phyloP scores from a whole-genome alignment of 2,113 vertebrate species.

The Daboia siamensis region DNA sequence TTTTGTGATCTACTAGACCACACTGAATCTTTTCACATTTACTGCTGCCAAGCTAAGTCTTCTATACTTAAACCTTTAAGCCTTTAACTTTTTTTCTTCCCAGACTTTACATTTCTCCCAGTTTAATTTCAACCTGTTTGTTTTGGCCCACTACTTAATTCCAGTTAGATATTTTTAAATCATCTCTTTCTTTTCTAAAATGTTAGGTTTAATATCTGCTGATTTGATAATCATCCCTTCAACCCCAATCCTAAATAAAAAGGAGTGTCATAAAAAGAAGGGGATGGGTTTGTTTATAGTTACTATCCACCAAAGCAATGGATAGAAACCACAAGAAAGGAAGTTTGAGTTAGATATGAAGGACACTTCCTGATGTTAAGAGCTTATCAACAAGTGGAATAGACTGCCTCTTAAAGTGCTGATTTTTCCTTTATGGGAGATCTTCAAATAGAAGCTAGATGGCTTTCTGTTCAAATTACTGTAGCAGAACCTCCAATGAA shows the following conservation, averaged over 20 bases:
- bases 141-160: neutral
- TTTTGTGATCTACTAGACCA: neutral
- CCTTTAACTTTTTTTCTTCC: neutral
- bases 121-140: neutral
- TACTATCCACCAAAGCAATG: neutral
- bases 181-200: neutral
- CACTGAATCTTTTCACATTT: neutral
- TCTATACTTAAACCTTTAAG: neutral
- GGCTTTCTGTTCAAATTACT: neutral
- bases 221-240: neutral
- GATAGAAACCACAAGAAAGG: neutral
- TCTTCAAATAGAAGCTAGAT: neutral
- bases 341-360: neutral
- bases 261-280: neutral
- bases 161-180: neutral
- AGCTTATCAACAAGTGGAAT: neutral
- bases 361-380: neutral
- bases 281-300: neutral
- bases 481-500: neutral
- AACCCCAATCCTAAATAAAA: neutral
- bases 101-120: neutral
- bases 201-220: neutral
- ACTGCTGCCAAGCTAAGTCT: neutral
- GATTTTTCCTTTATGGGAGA: neutral
- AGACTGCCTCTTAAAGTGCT: neutral